Base-by-base conservation (phyloP, 1,140 invertebrate species). In the Phthorimaea operculella region DNA sequence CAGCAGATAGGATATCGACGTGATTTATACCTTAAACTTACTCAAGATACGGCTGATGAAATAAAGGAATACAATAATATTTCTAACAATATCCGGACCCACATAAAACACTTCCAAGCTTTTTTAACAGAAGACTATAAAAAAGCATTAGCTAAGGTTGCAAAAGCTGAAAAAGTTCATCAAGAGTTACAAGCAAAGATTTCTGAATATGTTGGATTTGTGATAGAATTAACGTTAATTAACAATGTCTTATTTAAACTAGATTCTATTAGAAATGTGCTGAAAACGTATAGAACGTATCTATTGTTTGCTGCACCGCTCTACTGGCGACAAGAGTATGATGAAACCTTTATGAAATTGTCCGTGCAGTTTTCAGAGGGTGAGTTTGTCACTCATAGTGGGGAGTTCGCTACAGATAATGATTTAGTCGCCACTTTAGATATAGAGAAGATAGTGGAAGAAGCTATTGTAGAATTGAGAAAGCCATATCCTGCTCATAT, bases 251-350 rank as follows among this genome's bases (percentile, higher is more conserved):
- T 92, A 17, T 90, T 90, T 55, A 87, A 86, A 55, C 83, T 88
- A 33, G 89, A 90, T 66, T 89, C 91, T 58, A 88, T 88, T 44
- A 89, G 89, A 83, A 72, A 85, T 54, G 84, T 87, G 48, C 87
- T 88, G 34, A 90, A 90, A 75, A 88, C 88, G 66, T 92, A 90
- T 69, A 87, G 90, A 66, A 87, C 87, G 53, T 92, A 90, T 71
- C 79, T 92, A 51, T 88, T 87, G 66, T 86, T 87, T 66, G 76
- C 90, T 4, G 88, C 90, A n/a, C 89, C 90, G 12, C 70, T 88
- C n/a, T 73, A 80, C 11, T 90, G 89, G 90, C 73, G 86, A 34
- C 74, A 80, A 61, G 62, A 86, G 57, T 70, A 87, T 64, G 82
- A 85, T 59, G 79, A 83, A 67, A 78, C 57, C 51, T 70, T 79